These are phyloP conservation scores for Trichogramma evanescens DNA, from an alignment of 2,888 invertebrate genomes.

Conservation along the genomic window DNA sequence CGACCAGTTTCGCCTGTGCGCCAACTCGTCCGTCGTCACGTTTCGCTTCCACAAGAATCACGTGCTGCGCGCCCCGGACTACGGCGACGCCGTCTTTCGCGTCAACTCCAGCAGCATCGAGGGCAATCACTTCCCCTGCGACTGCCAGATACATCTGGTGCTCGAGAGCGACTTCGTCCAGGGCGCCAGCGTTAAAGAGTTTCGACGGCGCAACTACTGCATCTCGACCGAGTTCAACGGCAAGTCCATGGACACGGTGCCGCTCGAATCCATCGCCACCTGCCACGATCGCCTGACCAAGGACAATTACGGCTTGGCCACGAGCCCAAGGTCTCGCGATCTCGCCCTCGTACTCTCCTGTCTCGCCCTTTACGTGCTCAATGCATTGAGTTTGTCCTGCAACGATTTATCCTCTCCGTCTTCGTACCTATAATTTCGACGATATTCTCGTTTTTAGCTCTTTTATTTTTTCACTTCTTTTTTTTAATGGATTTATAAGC, in stretches of 20 bases:
- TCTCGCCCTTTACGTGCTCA: not conserved
- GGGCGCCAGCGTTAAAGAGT: slow-evolving; percentile 49
- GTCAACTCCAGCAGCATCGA: slow-evolving; percentile 66
- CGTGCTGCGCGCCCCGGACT: slow-evolving; percentile 66
- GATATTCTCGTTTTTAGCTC: not conserved
- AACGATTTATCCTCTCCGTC: not conserved
- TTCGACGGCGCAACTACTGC: slow-evolving; percentile 66
- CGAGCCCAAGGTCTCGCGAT: slow-evolving; percentile 5
- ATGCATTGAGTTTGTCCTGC: slow-evolving; percentile 2
- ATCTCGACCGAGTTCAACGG: slow-evolving; percentile 82
- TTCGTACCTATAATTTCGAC: too few species aligned
- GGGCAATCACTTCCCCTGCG: slow-evolving; percentile 80
- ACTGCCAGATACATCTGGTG: slow-evolving; percentile 74
- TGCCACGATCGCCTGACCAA: slow-evolving; percentile 64
- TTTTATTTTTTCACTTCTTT: not conserved
- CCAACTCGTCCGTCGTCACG: slow-evolving; percentile 64
- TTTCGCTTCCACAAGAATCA: slow-evolving; percentile 77
- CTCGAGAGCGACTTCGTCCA: slow-evolving; percentile 69
- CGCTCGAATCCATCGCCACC: slow-evolving; percentile 59
- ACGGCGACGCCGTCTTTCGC: slow-evolving; percentile 62
- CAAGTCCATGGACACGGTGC: slow-evolving; percentile 62
- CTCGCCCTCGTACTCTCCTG: not conserved
- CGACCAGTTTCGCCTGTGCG: slow-evolving; percentile 65
- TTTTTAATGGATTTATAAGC: not conserved
- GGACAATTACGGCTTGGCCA: slow-evolving; percentile 54